Base-by-base conservation (phyloP, 2,888 invertebrate species). In the Pammene aurita region DNA sequence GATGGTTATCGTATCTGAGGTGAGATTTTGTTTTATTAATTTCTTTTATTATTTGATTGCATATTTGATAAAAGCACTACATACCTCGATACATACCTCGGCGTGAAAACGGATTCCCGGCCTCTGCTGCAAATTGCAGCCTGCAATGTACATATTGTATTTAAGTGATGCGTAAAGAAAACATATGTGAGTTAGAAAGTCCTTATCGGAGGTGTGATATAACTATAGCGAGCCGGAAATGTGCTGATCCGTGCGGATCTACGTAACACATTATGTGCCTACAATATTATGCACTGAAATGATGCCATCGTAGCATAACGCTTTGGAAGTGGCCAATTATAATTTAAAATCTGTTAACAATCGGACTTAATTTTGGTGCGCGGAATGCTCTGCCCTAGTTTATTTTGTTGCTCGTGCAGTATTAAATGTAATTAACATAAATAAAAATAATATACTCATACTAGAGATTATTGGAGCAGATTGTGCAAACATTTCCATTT, bases 231-330 rank as follows among this genome's bases (percentile, higher is more conserved):
- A 63, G 38, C 54, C 69, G 69, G 69, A 69, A 69, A 69, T 64
- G 68, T 68, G 57, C 67, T 68, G 68, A 68, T 68, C 64, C 58
- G 65, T 52, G 26, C 54, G 64, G 68, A 60, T 69, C 64, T 52
- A 65, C 69, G 69, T 69, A 69, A 69, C 69, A 64, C 60, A 69
- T 69, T 69, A 69, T 69, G 69, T 55, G n/a, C n/a, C n/a, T n/a
- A 64, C 64, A 65, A 65, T 54, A 65, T 69, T 65, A 69, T 69
- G 69, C 52, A 64, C 58, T 63, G 67, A 48, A 64, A 58, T 68
- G 57, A 57, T 68, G 68, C 57, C 60, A 52, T 48, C 69, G 65
- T 26, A 60, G 58, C 58, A 64, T 69, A 69, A 69, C 64, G 48
- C 58, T 44, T 26, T 67, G 41, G 62, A 57, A 54, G 60, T 48